Base-by-base conservation (phyloP, 2,797 vertebrate species). In the Smutsia temminckii region DNA sequence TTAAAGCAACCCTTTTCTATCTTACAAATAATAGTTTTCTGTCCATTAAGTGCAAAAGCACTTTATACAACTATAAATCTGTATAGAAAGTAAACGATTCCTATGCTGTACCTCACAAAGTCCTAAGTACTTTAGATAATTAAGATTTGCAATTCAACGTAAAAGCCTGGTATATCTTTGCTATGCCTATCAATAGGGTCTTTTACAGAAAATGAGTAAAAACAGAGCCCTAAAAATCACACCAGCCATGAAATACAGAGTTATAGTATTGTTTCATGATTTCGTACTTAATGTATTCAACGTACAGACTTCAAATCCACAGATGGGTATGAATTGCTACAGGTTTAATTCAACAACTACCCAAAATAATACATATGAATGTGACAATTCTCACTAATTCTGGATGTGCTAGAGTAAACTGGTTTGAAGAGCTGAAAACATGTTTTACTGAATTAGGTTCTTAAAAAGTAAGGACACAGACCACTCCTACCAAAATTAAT, bases 381-480 rank as follows among this genome's bases (percentile, higher is more conserved):
- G 85, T 77, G 53, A 51, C 7, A 55, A 25, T 46, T 77, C 25
- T 85, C 57, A 88, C 72, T 71, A 79, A 87, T 88, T 64, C 66
- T 89, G 40, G 72, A 79, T 46, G 11, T 63, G 37, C 64, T 57
- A 84, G 10, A 94, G 51, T 86, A 81, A 88, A 89, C 5, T 83
- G 20, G 84, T 87, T 89, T 88, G 83, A 68, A 85, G 37, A 93
- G 68, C 10, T 69, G 29, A 81, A 95, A 78, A 81, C 5, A 81
- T 27, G 9, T 86, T 96, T 93, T 84, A 72, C 71, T 93, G 74
- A 94, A 93, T 84, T 94, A 84, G 37, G 37, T 17, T 95, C 51
- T 86, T 91, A 86, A 79, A 91, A 68, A 95, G 14, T 64, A 93
- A 93, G 61, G 40, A 84, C 27, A 63, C 59, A 75, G 63, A 61